Base-by-base conservation (phyloP, 1,140 invertebrate species). In the Temnothorax longispinosus region DNA sequence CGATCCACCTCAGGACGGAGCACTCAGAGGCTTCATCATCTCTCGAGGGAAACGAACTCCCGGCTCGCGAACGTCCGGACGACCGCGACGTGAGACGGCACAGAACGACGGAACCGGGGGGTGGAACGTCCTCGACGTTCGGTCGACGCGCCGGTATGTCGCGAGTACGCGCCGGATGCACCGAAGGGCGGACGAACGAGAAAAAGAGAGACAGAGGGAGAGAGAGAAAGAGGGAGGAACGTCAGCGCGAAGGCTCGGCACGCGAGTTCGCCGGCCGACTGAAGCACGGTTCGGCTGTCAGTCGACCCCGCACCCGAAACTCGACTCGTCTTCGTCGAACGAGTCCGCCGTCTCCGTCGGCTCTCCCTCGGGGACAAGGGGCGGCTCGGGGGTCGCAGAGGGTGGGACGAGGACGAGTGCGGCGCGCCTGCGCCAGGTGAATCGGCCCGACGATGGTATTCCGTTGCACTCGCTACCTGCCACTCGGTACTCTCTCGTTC, bases 201-300 rank as follows among this genome's bases (percentile, higher is more conserved):
- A 60, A 44, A 84, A 47, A 44, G 69, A 60, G 71, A 64, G 77
- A 67, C 56, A n/a, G 41, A 27, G 72, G 13, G 15, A 82, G 52
- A 74, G 64, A 71, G 50, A 64, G 44, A 75, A 11, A 84, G 60
- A 65, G 47, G 21, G 52, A 86, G 80, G 35, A 78, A 72, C 88
- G 74, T 81, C 67, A 90, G 89, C 89, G 91, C 89, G 93, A 93
- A 93, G 93, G 90, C 94, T 93, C 95, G 94, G 94, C 94, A 94
- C 94, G 94, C 95, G 94, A 95, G 94, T 94, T 94, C 93, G 94
- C 95, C 94, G 94, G 94, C 94, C 94, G 93, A 95, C 95, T 95
- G 93, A 94, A 91, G 85, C 89, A 92, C 93, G 84, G 89, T 89
- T 90, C 90, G 88, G 81, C 81, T 90, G 88, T 87, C 88, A 85